Evolutionary conservation across 1,140 invertebrate genomes (phyloP), one percentile per base, ranked within the genome.

Genomic region (Aphaenogaster floridana): DNA sequence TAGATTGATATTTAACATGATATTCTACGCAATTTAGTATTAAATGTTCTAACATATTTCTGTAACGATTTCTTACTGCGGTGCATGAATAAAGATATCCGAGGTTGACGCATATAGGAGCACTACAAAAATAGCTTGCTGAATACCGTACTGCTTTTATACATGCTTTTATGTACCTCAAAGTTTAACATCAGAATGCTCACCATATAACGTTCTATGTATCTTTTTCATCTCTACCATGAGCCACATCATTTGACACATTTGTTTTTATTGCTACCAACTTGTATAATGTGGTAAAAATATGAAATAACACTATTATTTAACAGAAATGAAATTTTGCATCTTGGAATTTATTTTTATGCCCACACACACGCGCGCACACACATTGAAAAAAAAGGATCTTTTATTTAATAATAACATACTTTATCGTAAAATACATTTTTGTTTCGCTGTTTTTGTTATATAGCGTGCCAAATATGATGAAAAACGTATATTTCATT

Each of bases 111-210:
- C 57, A 52, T 68, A 68, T 39, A 80, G 63, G 13, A 42, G 17
- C 61, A 66, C 34, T 68, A 7, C 42, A 52, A 80, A 80, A 80
- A 68, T 68, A 68, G 34, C n/a, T 68, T 13, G n/a, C 13, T 80
- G 61, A 52, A 39, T 79, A 42, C 45, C 15, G 11, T 52, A 42
- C 1, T 42, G 74, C 66, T 69, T 34, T 69, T 69, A 50, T 69
- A 9, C 54, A 39, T 42, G 52, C 36, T 59, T 28, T n/a, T 2
- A 57, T 42, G 36, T n/a, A 57, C 21, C 15, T 42, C 39, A 34
- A 68, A 45, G 64, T 68, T 68, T 68, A 61, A 77, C 74, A 59
- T 39, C 21, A 59, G 45, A 77, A 77, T 42, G n/a, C 13, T 77
- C 34, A 21, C n/a, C n/a, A 21, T 13, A 69, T n/a, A 74, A n/a